Percentiles rank a stretch among this genome's conserved stretches.
These are phyloP conservation scores for Amiota minor DNA, from an alignment of 2,888 invertebrate species.

Conservation along the genomic window DNA sequence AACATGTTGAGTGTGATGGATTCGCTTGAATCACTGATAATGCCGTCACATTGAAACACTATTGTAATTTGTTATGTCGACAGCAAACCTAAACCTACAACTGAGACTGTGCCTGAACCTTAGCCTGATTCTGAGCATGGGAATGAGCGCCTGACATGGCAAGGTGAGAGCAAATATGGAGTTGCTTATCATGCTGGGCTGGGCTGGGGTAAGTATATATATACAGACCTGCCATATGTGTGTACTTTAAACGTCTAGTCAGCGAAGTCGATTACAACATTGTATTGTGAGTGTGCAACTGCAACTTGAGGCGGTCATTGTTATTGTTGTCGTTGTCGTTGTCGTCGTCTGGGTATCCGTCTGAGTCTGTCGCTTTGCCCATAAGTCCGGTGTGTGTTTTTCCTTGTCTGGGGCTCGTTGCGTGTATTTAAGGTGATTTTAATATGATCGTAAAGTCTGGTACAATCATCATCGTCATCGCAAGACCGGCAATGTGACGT, in stretches of 20 bases:
- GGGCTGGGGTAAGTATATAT: too few relatives aligned
- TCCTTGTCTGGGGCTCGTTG: slow-evolving; percentile 51
- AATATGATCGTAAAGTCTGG: slow-evolving; percentile 63
- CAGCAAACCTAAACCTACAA: slow-evolving; percentile 35
- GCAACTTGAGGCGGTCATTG: slow-evolving; percentile 12
- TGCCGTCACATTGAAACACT: slow-evolving; percentile 61
- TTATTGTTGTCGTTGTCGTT: slow-evolving; percentile 34
- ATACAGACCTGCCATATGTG: slow-evolving; percentile 6
- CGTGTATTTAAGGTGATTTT: slow-evolving; percentile 67
- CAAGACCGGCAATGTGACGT: slow-evolving; percentile 59
- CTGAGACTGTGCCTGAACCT: not conserved
- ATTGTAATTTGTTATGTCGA: slow-evolving; percentile 65
- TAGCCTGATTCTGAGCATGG: not conserved
- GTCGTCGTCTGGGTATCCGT: slow-evolving; percentile 37
- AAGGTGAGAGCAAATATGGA: not conserved
- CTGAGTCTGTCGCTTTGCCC: slow-evolving; percentile 13
- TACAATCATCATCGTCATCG: slow-evolving; percentile 48
- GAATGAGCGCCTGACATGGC: not conserved
- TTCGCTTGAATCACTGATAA: slow-evolving; percentile 55
- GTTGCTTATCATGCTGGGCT: not conserved
- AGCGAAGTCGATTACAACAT: slow-evolving; percentile 62
- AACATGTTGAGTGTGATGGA: slow-evolving; percentile 62
- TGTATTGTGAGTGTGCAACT: slow-evolving; percentile 46
- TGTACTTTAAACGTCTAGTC: slow-evolving; percentile 28
- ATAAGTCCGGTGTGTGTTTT: slow-evolving; percentile 8